Conservation (phyloP, 2,113 vertebrate species). For the Desmodus rotundus region DNA sequence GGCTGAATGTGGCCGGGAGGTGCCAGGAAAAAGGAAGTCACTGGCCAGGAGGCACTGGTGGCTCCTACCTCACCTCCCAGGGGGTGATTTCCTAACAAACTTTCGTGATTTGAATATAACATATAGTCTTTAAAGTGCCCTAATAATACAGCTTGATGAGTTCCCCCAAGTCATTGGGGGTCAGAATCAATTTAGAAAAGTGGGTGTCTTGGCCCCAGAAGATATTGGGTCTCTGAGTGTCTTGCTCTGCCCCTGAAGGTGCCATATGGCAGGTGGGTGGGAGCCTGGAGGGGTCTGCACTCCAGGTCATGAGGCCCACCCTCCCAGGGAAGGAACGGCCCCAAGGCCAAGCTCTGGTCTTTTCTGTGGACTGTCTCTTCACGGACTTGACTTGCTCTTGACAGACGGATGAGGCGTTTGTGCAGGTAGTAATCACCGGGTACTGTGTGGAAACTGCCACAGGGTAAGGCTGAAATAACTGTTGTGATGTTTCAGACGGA, state of each 20-base stretch:
- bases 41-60: too few relatives aligned
- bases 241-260: neutral
- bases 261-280: neutral
- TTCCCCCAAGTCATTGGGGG: neutral
- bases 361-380: neutral
- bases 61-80: neutral
- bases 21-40: neutral
- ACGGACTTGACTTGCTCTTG: too few relatives aligned
- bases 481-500: constrained; percentile 87
- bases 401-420: neutral
- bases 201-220: neutral
- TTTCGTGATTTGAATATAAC: neutral
- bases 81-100: neutral
- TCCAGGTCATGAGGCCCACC: neutral
- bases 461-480: neutral
- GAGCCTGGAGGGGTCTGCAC: too few relatives aligned
- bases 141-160: neutral
- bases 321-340: neutral
- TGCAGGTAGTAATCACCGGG: too few relatives aligned
- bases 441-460: neutral
- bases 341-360: neutral
- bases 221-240: neutral
- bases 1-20: neutral
- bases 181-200: neutral
- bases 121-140: neutral